These are phyloP conservation scores for Hypsibius dujardini DNA, from an alignment of 1,140 invertebrate species.

Conservation along the genomic window DNA sequence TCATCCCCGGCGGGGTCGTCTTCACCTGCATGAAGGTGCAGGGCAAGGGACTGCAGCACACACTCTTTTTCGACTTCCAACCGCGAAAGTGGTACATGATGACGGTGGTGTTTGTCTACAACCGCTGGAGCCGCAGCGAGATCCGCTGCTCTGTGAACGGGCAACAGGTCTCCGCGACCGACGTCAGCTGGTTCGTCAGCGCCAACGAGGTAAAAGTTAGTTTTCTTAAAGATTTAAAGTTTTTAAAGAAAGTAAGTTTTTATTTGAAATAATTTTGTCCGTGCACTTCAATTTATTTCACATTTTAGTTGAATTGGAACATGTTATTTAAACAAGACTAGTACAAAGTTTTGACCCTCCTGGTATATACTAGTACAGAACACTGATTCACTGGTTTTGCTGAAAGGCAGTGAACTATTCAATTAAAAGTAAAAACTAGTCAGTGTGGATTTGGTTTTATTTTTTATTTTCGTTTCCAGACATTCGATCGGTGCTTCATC, in stretches of 20 bases:
- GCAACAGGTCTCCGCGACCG: conserved; percentile 83
- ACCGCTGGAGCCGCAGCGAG: conserved; percentile 97
- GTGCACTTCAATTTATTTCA: too few species aligned
- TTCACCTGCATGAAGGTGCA: conserved; percentile 88
- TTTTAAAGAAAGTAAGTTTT: too few species aligned
- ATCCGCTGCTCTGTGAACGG: conserved; percentile 97
- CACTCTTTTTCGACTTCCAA: conserved; percentile 97
- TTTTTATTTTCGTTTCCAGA: conserved; percentile 42
- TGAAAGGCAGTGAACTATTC: too few species aligned
- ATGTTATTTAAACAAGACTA: background rate
- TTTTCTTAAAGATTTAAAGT: background rate
- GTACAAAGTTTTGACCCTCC: too few species aligned
- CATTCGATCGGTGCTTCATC: conserved; percentile 97
- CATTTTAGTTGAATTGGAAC: background rate
- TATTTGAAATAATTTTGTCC: too few species aligned
- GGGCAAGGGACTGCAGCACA: conserved; percentile 97
- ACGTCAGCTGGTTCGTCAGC: conserved; percentile 97
- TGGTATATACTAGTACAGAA: too few species aligned
- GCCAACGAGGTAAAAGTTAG: conserved; percentile 67
- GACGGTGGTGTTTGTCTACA: conserved; percentile 94
- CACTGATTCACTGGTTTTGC: too few species aligned
- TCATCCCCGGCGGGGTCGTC: conserved; percentile 94
- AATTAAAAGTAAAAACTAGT: too few species aligned
- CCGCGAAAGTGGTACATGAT: conserved; percentile 99
- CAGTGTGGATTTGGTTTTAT: conserved; percentile 15